Evolutionary conservation across 2,888 invertebrate genomes (phyloP), one percentile per base, ranked within the genome.

Genomic region (Chrysolina haemoptera): DNA sequence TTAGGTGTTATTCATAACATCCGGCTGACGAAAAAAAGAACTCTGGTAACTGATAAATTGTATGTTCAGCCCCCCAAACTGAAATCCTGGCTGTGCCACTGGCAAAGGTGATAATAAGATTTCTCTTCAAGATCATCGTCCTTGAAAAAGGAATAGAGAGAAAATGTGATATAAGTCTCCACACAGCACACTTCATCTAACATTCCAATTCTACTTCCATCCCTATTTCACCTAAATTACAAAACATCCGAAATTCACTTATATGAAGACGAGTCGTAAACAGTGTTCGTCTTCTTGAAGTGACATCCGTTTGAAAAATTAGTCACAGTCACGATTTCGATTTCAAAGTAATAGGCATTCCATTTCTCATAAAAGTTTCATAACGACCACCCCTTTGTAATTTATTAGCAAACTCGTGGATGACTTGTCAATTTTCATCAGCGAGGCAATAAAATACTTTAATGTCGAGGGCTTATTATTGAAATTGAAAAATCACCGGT

Each of bases 401-500:
- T 59, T 59, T 27, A 59, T 59, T 59, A 35, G 9, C 35, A n/a
- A 27, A n/a, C n/a, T 3, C 59, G 22, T 59, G 35, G 59, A 27
- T 35, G 35, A 35, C n/a, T 27, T 35, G 50, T 35, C n/a, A 35
- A 9, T 59, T 59, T 35, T 59, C 59, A 16, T n/a, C 59, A 59
- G n/a, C 14, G 12, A 35, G 59, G 59, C n/a, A n/a, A 35, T 59
- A 59, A 59, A 59, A n/a, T 27, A 9, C 27, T 59, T 59, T 27
- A 59, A 20, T 11, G 53, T 4, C 53, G 11, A 1, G 12, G 18
- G 20, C 11, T 22, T 14, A n/a, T 0, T 22, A n/a, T 59, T 35
- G n/a, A 59, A 59, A 59, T n/a, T 59, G 27, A 59, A 59, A 35
- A 59, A 59, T 59, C 59, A 35, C 3, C 14, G 1, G n/a, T 35